These are phyloP conservation scores for Chloroclystis v-ata DNA, from an alignment of 2,888 invertebrate species.

Conservation along the genomic window DNA sequence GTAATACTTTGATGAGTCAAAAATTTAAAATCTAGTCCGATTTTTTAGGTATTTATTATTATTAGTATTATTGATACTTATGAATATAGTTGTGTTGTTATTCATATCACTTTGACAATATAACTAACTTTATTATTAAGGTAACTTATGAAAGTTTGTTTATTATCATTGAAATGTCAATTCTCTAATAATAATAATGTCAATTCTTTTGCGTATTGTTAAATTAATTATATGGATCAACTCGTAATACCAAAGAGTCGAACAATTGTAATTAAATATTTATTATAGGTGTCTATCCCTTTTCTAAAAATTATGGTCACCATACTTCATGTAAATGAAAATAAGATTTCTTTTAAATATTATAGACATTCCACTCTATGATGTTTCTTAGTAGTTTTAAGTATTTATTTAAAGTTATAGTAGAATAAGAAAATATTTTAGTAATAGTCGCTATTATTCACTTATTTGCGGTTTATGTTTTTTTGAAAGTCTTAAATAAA, in stretches of 20 bases:
- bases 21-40: neutral
- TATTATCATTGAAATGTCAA: slow-evolving; percentile 24
- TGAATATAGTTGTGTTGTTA: neutral
- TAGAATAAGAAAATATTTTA: slow-evolving; percentile 52
- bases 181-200: slow-evolving; percentile 30
- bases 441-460: slow-evolving; percentile 44
- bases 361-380: slow-evolving; percentile 53
- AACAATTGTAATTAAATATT: slow-evolving; percentile 37
- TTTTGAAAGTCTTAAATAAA: too few species aligned
- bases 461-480: slow-evolving; percentile 32
- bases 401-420: slow-evolving; percentile 53
- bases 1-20: too few species aligned
- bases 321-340: slow-evolving; percentile 46
- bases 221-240: slow-evolving; percentile 27
- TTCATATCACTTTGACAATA: slow-evolving; percentile 10
- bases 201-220: slow-evolving; percentile 26
- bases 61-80: neutral
- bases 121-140: neutral
- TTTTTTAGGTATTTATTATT: too few species aligned
- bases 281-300: slow-evolving; percentile 54
- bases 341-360: slow-evolving; percentile 32
- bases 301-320: slow-evolving; percentile 57
- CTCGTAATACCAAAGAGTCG: slow-evolving; percentile 43
- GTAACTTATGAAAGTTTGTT: slow-evolving; percentile 8
- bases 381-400: slow-evolving; percentile 53